Evolutionary conservation across 2,888 invertebrate genomes (phyloP), one percentile per base, ranked within the genome.

Genomic region (Synergus gifuensis): DNA sequence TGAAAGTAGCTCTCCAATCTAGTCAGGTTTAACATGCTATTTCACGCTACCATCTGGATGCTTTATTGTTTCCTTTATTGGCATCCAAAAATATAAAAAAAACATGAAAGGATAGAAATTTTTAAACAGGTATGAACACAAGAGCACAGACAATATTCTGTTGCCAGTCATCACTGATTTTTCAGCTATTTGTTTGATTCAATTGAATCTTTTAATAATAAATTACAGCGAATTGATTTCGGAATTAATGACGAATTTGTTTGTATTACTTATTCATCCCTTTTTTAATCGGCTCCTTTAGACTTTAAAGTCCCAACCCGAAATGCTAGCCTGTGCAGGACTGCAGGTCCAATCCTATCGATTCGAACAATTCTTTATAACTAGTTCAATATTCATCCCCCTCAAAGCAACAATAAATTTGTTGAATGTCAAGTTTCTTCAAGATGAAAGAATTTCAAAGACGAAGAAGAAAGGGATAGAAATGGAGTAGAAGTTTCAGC

Each of bases 401-500:
- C 16, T 54, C n/a, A 16, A 36, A 73, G 36, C 11, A 54, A 49
- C 73, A 36, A 54, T 73, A 73, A 73, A 54, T 73, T n/a, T 73
- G 28, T 60, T 60, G 18, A 22, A 60, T 12, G 60, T 36, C 54
- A 73, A 28, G 54, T 36, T 73, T 54, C 73, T 73, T 36, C 36
- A 36, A 73, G 22, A 16, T 36, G 73, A 73, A 73, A 73, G 73
- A 73, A 73, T 28, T 36, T 36, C 36, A 14, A n/a, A 18, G 16
- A 64, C 44, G 44, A 64, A 40, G n/a, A 44, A 46, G 28, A 76
- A 79, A 54, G 76, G 44, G 42, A 66, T 60, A 46, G 54, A 60
- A 73, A 78, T 69, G 73, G 81, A 63, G 62, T 54, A 77, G 60
- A 28, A 63, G 54, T 40, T 69, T 76, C 76, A 69, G 78, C 79